Evolutionary conservation across 2,888 invertebrate genomes (phyloP), one percentile per base, ranked within the genome.

Genomic region (Parnassius apollo): DNA sequence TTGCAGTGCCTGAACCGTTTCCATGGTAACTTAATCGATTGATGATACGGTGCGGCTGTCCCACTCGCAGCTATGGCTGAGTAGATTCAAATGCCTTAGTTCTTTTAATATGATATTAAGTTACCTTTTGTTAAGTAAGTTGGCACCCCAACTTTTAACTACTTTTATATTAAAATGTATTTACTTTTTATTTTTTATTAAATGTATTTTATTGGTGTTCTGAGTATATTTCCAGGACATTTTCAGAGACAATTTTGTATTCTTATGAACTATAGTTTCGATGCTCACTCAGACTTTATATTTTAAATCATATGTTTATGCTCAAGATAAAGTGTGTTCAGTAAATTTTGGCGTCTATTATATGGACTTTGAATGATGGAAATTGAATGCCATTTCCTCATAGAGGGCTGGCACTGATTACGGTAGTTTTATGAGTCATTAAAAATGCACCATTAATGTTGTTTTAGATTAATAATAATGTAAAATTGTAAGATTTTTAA

Each of bases 21-120:
- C 81, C 78, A 86, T 83, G 78, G 81, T 64, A 74, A 88, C 86
- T 68, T 75, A 74, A 88, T 88, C 88, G 88, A 87, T 88, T 85
- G 83, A 73, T 75, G 75, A 78, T 75, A 77, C 75, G 68, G 25
- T 13, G 42, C 55, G 49, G 54, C 46, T 45, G 56, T 59, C 46
- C 52, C 56, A 51, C 59, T 59, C 59, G 22, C 56, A 51, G 55
- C 49, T 3, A 10, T 11, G 54, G 46, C 57, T 45, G 55, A 46
- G 49, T 48, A 44, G 48, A 53, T 52, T 56, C n/a, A 51, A 48
- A 59, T 56, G 35, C 57, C 57, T 61, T 61, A 49, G 44, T 56
- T 35, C 51, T 45, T 18, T n/a, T 61, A 56, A 56, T 51, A 56
- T 50, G 44, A 22, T 25, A 25, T 42, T 46, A 56, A 9, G 22